A percentile compares a stretch with the other conserved stretches of the same genome.
These are phyloP conservation scores for Drosophila rellima DNA, from an alignment of 2,888 invertebrate species.

Conservation along the genomic window DNA sequence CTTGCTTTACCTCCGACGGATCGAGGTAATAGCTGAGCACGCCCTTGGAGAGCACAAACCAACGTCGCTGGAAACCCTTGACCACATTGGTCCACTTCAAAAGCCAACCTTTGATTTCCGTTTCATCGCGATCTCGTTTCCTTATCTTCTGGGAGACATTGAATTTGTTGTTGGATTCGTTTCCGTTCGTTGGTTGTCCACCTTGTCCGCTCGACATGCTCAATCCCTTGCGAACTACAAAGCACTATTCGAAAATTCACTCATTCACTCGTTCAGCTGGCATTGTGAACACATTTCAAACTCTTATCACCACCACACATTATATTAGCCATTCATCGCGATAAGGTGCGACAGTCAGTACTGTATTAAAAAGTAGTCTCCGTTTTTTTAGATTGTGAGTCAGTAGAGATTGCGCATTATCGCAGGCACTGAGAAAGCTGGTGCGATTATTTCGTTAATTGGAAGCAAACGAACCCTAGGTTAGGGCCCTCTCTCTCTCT, in stretches of 20 bases:
- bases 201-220: constrained; percentile 45
- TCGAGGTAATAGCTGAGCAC: constrained; percentile 94
- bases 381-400: constrained; percentile 33
- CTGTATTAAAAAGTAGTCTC: constrained; percentile 19
- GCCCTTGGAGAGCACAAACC: constrained; percentile 99
- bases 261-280: constrained; percentile 4
- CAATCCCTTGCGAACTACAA: constrained; percentile 32
- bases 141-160: constrained; percentile 26
- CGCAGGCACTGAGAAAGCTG: constrained; percentile 21
- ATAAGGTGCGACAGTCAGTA: constrained; percentile 46
- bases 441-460: constrained; percentile 4
- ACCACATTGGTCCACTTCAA: constrained; percentile 99
- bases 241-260: constrained; percentile 26
- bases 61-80: constrained; percentile 98
- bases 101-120: constrained; percentile 92
- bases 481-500: constrained; percentile 21
- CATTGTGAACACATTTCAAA: constrained; percentile 20
- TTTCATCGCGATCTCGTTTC: constrained; percentile 17
- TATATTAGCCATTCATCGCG: constrained; percentile 13
- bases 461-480: constrained; percentile 35
- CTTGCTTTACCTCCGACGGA: constrained; percentile 98
- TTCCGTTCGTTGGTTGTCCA: constrained; percentile 8
- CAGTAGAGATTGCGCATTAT: constrained; percentile 39
- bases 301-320: constrained; percentile 36
- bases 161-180: constrained; percentile 13